Conservation (phyloP, 2,888 invertebrate genomes). For the Drosophila pseudotakahashii region DNA sequence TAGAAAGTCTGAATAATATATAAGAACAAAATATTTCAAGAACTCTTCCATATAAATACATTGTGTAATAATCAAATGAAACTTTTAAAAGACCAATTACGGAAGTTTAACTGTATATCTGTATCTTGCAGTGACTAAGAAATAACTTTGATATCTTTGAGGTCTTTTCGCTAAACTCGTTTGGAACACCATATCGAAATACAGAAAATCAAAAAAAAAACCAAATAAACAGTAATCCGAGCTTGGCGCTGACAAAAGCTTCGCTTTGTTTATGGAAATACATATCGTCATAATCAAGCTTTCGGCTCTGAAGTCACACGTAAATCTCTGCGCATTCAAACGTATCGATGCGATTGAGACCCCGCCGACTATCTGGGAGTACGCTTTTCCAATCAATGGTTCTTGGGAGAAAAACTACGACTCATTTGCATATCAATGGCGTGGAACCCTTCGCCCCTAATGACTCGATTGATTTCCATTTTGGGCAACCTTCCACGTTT, state of each 20-base stretch:
- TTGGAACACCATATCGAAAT: conserved; percentile 35
- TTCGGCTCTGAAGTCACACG: conserved; percentile 24
- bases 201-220: conserved; percentile 5
- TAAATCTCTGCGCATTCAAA: conserved; percentile 24
- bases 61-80: not conserved
- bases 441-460: conserved; percentile 20
- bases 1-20: not conserved
- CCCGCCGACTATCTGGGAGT: conserved; percentile 3
- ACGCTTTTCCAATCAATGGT: conserved; percentile 32
- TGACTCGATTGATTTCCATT: conserved; percentile 31
- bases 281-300: conserved; percentile 40
- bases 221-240: conserved; percentile 33
- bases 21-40: too few relatives aligned
- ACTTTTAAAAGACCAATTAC: not conserved
- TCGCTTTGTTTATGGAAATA: conserved; percentile 43
- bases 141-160: conserved; percentile 16
- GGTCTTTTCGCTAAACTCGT: conserved; percentile 32
- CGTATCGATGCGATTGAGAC: conserved; percentile 24
- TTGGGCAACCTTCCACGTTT: conserved; percentile 20
- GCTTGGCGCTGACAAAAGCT: conserved; percentile 45
- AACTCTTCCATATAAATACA: not conserved
- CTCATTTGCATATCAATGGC: conserved; percentile 38
- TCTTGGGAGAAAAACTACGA: conserved; percentile 21
- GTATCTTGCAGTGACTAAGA: conserved; percentile 31
- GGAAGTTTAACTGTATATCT: conserved; percentile 6